Percentiles rank a stretch among this genome's conserved stretches.
These are phyloP conservation scores for Ctenoplectra terminalis DNA, from an alignment of 1,140 invertebrate species.

Conservation along the genomic window DNA sequence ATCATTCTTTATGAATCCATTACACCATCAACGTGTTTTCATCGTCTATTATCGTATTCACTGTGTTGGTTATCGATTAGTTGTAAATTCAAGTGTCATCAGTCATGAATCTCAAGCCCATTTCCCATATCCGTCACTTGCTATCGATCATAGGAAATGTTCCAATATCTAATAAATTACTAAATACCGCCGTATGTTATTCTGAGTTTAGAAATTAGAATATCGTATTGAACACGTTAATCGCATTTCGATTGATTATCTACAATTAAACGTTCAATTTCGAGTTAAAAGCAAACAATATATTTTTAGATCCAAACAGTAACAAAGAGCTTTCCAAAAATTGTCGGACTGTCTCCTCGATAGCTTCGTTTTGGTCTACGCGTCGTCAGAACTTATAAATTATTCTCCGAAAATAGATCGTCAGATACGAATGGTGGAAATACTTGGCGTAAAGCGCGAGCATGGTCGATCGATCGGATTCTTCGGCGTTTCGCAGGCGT, in stretches of 20 bases:
- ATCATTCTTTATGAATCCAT: background rate
- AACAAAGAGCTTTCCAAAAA: background rate
- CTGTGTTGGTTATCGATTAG: slow-evolving; percentile 3
- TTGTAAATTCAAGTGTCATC: slow-evolving; percentile 2
- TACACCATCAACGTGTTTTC: background rate
- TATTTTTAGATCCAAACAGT: too few relatives aligned
- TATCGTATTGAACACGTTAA: background rate
- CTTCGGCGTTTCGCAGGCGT: slow-evolving; percentile 1
- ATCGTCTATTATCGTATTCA: background rate
- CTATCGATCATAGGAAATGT: slow-evolving; percentile 2
- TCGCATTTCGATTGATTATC: background rate
- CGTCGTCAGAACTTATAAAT: background rate
- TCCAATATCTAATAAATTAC: slow-evolving; percentile 18
- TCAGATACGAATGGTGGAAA: background rate
- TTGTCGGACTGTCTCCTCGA: too few relatives aligned
- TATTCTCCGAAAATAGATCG: slow-evolving; percentile 16
- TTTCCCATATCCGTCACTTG: slow-evolving; percentile 13
- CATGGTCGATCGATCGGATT: slow-evolving; percentile 11
- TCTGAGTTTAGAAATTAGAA: background rate
- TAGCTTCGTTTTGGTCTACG: background rate
- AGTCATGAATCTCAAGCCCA: slow-evolving; percentile 9
- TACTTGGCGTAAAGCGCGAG: background rate
- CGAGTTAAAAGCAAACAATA: too few relatives aligned
- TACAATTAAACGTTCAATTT: background rate
- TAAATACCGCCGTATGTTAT: background rate